These are phyloP conservation scores for Drosophila sp. DNA, from an alignment of 1,140 invertebrate species.

Conservation along the genomic window DNA sequence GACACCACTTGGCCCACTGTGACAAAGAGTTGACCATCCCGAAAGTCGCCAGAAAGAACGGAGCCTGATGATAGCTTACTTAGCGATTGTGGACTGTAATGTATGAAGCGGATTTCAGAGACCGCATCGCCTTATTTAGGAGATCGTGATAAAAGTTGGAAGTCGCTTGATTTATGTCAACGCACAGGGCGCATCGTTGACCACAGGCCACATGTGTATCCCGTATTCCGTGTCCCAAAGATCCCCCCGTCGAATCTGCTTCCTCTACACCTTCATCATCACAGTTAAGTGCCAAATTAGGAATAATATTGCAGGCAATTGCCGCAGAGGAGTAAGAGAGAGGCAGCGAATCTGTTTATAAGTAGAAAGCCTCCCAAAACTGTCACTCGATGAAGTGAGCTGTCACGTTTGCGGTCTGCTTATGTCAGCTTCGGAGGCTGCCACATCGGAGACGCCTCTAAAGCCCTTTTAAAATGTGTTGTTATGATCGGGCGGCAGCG, in stretches of 20 bases:
- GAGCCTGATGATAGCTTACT: constrained; percentile 84
- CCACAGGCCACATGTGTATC: constrained; percentile 16
- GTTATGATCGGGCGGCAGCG: constrained; percentile 79
- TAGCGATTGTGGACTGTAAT: constrained; percentile 72
- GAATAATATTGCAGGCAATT: constrained; percentile 77
- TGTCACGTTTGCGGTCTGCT: constrained; percentile 82
- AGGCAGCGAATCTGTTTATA: constrained; percentile 14
- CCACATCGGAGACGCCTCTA: constrained; percentile 51
- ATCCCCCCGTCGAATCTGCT: not conserved
- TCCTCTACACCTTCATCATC: not conserved
- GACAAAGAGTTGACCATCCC: constrained; percentile 37
- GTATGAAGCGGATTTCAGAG: constrained; percentile 78
- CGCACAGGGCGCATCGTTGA: constrained; percentile 51
- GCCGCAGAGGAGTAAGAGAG: constrained; percentile 14
- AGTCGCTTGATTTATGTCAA: constrained; percentile 85
- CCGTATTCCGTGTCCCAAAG: too few relatives aligned
- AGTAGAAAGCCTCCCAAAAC: constrained; percentile 52
- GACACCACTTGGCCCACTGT: constrained; percentile 59
- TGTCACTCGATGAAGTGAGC: constrained; percentile 77
- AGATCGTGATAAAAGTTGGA: constrained; percentile 85
- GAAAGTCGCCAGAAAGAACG: not conserved
- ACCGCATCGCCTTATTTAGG: constrained; percentile 82
- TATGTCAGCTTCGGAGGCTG: constrained; percentile 73
- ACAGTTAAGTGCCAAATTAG: constrained; percentile 80
- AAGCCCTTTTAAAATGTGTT: constrained; percentile 84